Evolutionary conservation across 2,113 vertebrate genomes (phyloP), one percentile per base, ranked within the genome.

Genomic region (Apodemus speciosus): DNA sequence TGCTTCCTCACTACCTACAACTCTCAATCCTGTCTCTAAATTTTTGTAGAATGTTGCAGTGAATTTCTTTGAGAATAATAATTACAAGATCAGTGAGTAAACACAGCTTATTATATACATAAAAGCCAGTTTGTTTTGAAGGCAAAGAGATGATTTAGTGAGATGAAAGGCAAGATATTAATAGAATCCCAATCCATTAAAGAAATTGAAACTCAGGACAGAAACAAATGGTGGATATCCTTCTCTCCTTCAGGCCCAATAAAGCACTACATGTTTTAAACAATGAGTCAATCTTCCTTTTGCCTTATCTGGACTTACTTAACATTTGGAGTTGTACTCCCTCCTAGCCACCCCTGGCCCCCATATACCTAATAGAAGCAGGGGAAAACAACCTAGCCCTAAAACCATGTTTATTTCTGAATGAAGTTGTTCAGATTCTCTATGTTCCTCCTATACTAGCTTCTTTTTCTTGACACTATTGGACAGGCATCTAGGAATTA

Each of bases 11-110:
- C 9, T 86, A 25, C 43, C 92, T 93, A 60, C 21, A 87, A 46
- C 86, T 56, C 16, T 87, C 51, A 60, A 2, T 72, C 71, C 3
- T 20, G n/a, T 18, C 46, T 20, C 16, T 79, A 80, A 89, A 95
- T 89, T 89, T 75, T 16, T 89, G 25, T 71, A 73, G 35, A 69
- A 0, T 66, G 8, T 75, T 80, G 13, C 25, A 84, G 7, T n/a
- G 15, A 92, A 49, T 84, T 93, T 86, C 46, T 93, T 69, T 72
- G n/a, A 91, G 21, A 77, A 94, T 94, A 94, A 86, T 27, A 3
- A 88, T 84, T 93, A 85, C 49, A 90, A 90, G 21, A 94, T 92
- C 27, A 79, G 23, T 79, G 40, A 71, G 15, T 83, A 21, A 64
- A 58, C 4, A 79, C 40, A n/a, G 43, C 69, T 92, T 69, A 86